phyloP scores from a whole-genome alignment of 64 coral and sea anemone species.

The Astreopora myriophthalma region DNA sequence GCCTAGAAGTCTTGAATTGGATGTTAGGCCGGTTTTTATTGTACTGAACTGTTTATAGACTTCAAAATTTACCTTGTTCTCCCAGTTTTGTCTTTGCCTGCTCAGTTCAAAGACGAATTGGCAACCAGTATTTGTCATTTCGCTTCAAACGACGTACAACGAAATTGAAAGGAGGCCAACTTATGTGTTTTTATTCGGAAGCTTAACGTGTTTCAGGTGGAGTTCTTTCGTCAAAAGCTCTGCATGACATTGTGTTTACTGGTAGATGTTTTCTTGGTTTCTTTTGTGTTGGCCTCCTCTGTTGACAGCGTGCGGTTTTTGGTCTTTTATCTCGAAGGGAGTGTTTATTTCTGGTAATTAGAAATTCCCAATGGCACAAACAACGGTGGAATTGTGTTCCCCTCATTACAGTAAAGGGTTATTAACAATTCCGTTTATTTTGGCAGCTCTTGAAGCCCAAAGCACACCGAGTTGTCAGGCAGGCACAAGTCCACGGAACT shows the following conservation, averaged over 20 bases:
- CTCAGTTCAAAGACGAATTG: too few relatives aligned
- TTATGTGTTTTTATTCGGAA: not conserved
- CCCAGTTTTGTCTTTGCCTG: too few relatives aligned
- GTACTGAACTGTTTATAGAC: too few relatives aligned
- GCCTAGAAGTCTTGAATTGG: too few relatives aligned
- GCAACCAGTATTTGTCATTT: too few relatives aligned
- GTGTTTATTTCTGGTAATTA: not conserved
- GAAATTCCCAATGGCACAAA: not conserved
- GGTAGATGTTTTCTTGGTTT: not conserved
- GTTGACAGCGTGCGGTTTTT: not conserved
- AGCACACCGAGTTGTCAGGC: constrained; percentile 11
- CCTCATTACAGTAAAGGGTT: not conserved
- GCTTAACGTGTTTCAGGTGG: not conserved
- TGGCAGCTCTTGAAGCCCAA: constrained; percentile 20
- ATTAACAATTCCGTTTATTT: constrained; percentile 4
- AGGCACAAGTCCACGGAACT: constrained; percentile 17
- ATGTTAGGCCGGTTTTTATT: too few relatives aligned
- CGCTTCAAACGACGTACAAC: not conserved
- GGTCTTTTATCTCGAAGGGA: not conserved
- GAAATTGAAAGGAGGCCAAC: not conserved
- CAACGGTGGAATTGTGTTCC: not conserved
- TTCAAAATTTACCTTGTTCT: too few relatives aligned
- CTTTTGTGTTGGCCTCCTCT: not conserved
- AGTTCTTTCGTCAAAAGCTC: not conserved
- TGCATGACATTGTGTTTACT: constrained; percentile 11